Conservation (phyloP, 2,113 vertebrate species). For the Pelodiscus sinensis region DNA sequence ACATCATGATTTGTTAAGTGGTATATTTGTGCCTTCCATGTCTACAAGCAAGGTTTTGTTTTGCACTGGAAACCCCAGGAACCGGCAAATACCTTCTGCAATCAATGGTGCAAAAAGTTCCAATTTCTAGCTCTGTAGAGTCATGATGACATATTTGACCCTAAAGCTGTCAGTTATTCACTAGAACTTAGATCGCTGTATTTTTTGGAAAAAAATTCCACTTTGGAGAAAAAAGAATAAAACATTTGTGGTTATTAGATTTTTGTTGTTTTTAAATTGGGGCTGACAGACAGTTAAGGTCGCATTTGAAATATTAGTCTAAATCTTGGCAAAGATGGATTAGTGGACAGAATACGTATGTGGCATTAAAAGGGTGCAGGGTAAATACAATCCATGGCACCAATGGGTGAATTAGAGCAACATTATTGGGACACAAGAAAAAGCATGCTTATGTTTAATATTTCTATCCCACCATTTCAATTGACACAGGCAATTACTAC, state of each 20-base stretch:
- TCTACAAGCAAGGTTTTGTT: neutral
- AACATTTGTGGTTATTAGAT: neutral
- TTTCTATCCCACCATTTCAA: neutral
- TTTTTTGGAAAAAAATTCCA: neutral
- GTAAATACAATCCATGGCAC: neutral
- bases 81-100: neutral
- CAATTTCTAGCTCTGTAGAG: neutral
- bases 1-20: neutral
- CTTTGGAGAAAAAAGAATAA: rapidly evolving
- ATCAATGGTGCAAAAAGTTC: neutral
- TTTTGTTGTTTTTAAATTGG: neutral
- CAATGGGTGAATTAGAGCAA: neutral
- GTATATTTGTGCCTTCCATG: neutral
- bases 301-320: neutral
- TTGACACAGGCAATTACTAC: neutral
- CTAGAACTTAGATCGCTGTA: neutral
- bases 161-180: neutral
- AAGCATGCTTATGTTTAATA: neutral
- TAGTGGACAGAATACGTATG: neutral
- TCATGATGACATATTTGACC: neutral
- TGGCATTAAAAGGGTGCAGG: neutral
- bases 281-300: neutral
- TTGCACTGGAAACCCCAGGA: neutral
- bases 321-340: neutral
- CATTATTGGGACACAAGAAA: neutral